These are phyloP conservation scores for Melanotaenia boesemani DNA, from an alignment of 2,797 vertebrate genomes.

Conservation along the genomic window DNA sequence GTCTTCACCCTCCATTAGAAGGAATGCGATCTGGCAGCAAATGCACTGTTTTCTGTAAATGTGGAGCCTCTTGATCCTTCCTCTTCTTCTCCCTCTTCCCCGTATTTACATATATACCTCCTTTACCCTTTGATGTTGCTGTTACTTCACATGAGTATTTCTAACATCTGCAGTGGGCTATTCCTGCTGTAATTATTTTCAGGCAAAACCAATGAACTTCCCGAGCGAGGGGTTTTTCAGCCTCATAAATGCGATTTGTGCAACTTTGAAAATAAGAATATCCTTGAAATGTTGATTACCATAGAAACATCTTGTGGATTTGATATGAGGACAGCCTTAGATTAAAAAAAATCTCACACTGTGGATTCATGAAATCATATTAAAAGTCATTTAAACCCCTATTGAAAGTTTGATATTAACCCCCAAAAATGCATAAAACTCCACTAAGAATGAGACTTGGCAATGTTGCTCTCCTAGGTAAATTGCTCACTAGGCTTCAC, in stretches of 20 bases:
- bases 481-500: conserved; percentile 27
- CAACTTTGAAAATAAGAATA: conserved; percentile 31
- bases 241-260: conserved; percentile 35
- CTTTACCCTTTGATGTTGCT: conserved; percentile 88
- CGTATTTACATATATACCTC: conserved; percentile 79
- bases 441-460: conserved; percentile 20
- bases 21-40: conserved; percentile 91
- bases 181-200: conserved; percentile 45
- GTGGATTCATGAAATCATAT: conserved; percentile 1
- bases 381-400: conserved; percentile 4
- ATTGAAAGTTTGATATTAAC: conserved; percentile 23
- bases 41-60: conserved; percentile 89
- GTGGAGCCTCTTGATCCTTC: conserved; percentile 75
- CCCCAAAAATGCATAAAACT: background rate
- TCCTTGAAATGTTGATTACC: conserved; percentile 30
- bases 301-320: background rate
- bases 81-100: conserved; percentile 48
- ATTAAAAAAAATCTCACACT: conserved; percentile 7
- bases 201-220: conserved; percentile 20
- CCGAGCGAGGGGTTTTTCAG: conserved; percentile 35
- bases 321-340: background rate
- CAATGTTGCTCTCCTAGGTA: background rate
- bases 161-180: conserved; percentile 64
- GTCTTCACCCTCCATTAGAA: conserved; percentile 87
- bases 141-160: conserved; percentile 96